phyloP scores from a whole-genome alignment of 2,797 vertebrate species.

The Natrix natrix region DNA sequence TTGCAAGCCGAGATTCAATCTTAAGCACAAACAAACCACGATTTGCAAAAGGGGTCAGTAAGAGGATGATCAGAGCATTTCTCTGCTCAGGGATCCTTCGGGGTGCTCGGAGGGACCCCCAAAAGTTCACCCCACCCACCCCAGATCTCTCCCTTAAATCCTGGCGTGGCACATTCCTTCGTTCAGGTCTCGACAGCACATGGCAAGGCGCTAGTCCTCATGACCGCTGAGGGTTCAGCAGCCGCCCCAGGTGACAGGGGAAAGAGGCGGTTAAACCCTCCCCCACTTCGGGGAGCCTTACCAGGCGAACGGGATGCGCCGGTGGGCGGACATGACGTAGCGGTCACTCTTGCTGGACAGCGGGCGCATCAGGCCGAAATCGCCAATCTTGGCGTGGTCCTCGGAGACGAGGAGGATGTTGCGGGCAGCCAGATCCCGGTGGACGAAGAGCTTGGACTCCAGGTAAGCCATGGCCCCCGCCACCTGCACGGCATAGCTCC shows the following conservation, averaged over 20 bases:
- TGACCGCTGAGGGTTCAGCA: not conserved
- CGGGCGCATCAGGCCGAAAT: conserved; percentile 87
- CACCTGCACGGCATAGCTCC: conserved; percentile 83
- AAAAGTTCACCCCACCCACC: not conserved
- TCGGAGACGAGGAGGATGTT: conserved; percentile 81
- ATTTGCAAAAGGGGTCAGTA: not conserved
- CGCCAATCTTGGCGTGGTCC: conserved; percentile 83
- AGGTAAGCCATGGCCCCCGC: conserved; percentile 84
- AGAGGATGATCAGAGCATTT: rapidly evolving
- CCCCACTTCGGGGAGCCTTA: conserved; percentile 54
- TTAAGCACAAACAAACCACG: not conserved
- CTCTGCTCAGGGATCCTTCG: not conserved
- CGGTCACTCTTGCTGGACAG: conserved; percentile 76
- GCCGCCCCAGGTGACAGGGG: rapidly evolving
- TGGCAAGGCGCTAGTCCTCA: not conserved
- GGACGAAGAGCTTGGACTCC: conserved; percentile 80
- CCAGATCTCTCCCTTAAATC: not conserved
- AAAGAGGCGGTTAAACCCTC: rapidly evolving
- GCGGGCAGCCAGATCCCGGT: conserved; percentile 84
- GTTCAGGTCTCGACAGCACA: too few relatives aligned
- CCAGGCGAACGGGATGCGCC: conserved; percentile 88
- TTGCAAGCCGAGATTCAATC: too few relatives aligned
- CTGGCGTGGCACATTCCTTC: not conserved
- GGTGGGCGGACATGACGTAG: conserved; percentile 85
- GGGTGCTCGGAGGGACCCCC: not conserved